Evolutionary conservation across 2,888 invertebrate genomes (phyloP).

Genomic region (Napeogenes inachia): DNA sequence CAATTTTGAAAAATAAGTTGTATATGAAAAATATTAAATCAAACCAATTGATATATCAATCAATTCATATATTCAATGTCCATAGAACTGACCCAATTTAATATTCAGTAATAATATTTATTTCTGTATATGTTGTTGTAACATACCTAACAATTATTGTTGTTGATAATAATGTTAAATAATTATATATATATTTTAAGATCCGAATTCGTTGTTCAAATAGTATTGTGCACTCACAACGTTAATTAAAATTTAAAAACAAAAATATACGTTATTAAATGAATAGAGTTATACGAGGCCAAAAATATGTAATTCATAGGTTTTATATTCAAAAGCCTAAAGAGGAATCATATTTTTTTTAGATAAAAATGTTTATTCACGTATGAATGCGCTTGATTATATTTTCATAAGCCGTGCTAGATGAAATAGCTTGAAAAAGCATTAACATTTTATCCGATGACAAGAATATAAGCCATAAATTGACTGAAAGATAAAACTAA

Average conservation of each 20-base stretch:
- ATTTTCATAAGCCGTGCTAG: constrained; percentile 39
- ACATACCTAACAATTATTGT: no score
- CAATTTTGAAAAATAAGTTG: no score
- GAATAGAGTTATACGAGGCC: background rate
- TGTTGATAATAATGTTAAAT: no score
- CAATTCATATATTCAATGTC: no score
- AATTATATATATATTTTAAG: background rate
- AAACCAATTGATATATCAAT: no score
- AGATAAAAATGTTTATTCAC: constrained; percentile 5
- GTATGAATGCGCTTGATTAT: constrained; percentile 40
- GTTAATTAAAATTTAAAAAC: background rate
- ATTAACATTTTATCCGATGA: constrained; percentile 31
- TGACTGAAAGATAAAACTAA: constrained; percentile 25
- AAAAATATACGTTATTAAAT: background rate
- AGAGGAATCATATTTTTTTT: background rate
- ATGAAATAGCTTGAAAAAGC: constrained; percentile 42
- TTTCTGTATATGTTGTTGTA: no score
- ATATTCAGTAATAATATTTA: no score
- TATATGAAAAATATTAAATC: no score
- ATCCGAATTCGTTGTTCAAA: background rate
- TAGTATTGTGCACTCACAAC: background rate
- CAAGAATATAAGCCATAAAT: constrained; percentile 20
- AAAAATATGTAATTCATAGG: constrained; percentile 2
- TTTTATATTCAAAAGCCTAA: background rate
- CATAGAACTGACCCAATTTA: no score